Percentiles rank a stretch among this genome's conserved stretches.
These are phyloP conservation scores for Agrotis exclamationis DNA, from an alignment of 2,888 invertebrate species.

Conservation along the genomic window DNA sequence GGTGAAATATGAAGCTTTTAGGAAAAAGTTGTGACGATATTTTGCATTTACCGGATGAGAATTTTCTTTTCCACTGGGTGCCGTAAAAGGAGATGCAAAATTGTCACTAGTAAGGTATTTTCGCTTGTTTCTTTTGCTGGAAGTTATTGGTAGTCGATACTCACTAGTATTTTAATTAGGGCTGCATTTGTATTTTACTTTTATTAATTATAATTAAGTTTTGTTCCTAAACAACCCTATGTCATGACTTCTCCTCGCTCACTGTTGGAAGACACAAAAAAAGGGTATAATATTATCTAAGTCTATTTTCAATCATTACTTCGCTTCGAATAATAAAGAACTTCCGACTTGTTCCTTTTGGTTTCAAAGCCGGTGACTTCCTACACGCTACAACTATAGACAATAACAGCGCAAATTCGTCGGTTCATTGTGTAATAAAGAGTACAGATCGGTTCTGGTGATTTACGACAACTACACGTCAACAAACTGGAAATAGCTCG, in stretches of 20 bases:
- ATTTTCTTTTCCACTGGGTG: conserved; percentile 4
- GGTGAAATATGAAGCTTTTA: background rate
- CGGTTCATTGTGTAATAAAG: conserved; percentile 42
- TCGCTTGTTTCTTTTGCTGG: background rate
- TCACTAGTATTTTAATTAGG: background rate
- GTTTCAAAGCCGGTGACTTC: background rate
- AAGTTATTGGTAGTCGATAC: background rate
- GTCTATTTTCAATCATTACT: background rate
- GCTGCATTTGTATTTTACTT: background rate
- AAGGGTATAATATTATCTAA: too few relatives aligned
- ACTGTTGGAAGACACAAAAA: too few relatives aligned
- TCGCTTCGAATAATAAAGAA: background rate
- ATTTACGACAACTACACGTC: conserved; percentile 56
- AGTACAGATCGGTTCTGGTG: conserved; percentile 46
- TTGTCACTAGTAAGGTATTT: background rate
- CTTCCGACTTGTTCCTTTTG: background rate
- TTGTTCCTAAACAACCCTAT: too few relatives aligned
- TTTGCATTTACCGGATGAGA: background rate
- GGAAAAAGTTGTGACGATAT: background rate
- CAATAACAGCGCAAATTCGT: conserved; percentile 18
- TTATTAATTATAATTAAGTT: too few relatives aligned
- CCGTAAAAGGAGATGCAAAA: conserved; percentile 6
- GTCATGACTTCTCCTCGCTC: too few relatives aligned
- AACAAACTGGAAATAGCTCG: conserved; percentile 57
- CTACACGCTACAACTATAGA: conserved; percentile 1